Evolutionary conservation across 2,113 vertebrate species (phyloP).

Genomic region (Dolichallabes microphthalmus): DNA sequence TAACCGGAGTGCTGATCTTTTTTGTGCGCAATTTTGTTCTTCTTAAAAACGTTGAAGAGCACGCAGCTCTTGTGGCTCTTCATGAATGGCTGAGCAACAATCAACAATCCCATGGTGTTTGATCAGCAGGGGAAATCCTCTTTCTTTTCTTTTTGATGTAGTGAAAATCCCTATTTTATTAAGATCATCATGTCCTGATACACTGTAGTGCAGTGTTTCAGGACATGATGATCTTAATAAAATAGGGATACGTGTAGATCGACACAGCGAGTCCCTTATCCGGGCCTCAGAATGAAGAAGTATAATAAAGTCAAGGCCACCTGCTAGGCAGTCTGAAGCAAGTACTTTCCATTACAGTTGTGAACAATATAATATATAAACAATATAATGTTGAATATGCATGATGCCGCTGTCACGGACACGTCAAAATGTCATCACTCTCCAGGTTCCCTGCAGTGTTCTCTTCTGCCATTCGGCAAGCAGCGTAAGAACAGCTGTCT

Average conservation of each 20-base stretch:
- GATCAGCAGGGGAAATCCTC: not conserved
- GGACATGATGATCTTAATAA: not conserved
- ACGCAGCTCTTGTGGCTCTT: not conserved
- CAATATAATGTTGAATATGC: not conserved
- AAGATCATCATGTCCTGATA: too few relatives aligned
- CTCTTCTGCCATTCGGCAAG: not conserved
- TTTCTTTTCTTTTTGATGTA: not conserved
- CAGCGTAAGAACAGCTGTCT: conserved; percentile 3
- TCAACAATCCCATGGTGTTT: not conserved
- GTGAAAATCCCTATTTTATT: too few relatives aligned
- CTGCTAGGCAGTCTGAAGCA: not conserved
- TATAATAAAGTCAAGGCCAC: not conserved
- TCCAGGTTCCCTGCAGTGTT: conserved; percentile 5
- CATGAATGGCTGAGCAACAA: not conserved
- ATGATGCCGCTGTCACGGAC: not conserved
- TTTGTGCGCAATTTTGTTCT: not conserved
- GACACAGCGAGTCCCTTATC: not conserved
- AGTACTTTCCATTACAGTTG: not conserved
- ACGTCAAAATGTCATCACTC: conserved; percentile 1
- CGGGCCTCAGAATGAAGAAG: not conserved
- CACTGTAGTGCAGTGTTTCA: not conserved
- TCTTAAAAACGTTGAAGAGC: not conserved
- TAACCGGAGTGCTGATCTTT: too few relatives aligned
- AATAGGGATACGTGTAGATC: not conserved
- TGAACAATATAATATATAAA: not conserved